Conservation (phyloP, 2,888 invertebrate species). For the Ophonus ardosiacus region DNA sequence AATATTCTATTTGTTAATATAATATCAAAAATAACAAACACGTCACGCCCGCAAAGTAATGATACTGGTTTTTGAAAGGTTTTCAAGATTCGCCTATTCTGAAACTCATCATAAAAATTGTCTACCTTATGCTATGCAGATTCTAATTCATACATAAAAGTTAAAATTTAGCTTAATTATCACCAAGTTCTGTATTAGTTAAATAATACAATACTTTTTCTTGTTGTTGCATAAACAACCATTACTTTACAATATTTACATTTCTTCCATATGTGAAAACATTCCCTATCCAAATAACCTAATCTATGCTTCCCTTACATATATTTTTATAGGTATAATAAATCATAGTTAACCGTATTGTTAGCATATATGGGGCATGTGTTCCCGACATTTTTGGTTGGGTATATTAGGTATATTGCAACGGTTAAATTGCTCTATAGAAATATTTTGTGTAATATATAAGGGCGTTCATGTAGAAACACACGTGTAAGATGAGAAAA, state of each 20-base stretch:
- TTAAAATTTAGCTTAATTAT: too few relatives aligned
- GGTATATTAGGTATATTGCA: slow-evolving; percentile 25
- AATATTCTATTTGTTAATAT: too few relatives aligned
- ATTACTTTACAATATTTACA: not conserved
- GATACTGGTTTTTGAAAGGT: too few relatives aligned
- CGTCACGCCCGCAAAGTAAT: too few relatives aligned
- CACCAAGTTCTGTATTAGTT: too few relatives aligned
- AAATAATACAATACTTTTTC: too few relatives aligned
- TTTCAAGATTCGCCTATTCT: too few relatives aligned
- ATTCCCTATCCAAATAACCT: not conserved
- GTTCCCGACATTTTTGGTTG: slow-evolving; percentile 4
- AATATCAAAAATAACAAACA: too few relatives aligned
- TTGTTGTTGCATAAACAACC: too few relatives aligned
- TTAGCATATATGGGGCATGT: slow-evolving; percentile 28
- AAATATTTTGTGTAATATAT: slow-evolving; percentile 45
- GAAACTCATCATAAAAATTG: too few relatives aligned
- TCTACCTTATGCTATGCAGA: too few relatives aligned
- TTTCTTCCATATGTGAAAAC: not conserved
- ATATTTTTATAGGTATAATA: slow-evolving; percentile 4
- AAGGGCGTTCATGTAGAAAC: slow-evolving; percentile 35
- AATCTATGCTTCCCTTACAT: not conserved
- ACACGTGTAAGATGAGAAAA: slow-evolving; percentile 40
- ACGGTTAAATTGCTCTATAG: slow-evolving; percentile 48
- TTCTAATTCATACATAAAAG: too few relatives aligned
- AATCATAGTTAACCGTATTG: slow-evolving; percentile 47